phyloP scores from a whole-genome alignment of 2,888 invertebrate genomes.

The Luperina testacea region DNA sequence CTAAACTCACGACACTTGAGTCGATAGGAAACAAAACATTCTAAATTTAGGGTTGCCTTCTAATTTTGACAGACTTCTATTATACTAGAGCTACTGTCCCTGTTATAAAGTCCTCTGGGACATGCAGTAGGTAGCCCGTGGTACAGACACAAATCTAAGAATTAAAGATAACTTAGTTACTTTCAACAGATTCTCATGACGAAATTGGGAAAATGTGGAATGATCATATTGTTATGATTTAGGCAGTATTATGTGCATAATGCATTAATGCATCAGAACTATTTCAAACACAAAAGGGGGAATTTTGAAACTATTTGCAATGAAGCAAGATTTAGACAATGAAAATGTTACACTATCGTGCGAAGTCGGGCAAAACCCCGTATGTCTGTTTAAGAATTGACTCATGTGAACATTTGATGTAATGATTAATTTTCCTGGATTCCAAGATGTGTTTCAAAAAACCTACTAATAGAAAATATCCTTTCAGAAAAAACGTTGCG shows the following conservation, averaged over 20 bases:
- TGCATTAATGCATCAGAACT: slow-evolving; percentile 1
- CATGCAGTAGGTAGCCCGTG: neutral
- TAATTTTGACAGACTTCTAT: neutral
- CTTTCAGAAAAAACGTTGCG: neutral
- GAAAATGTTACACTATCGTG: slow-evolving; percentile 8
- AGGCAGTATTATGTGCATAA: neutral
- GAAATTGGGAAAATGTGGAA: neutral
- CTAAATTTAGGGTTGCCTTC: neutral
- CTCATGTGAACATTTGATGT: slow-evolving; percentile 41
- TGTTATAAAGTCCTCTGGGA: neutral
- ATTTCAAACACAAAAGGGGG: neutral
- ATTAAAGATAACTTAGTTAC: neutral
- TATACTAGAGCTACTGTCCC: neutral
- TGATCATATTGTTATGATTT: neutral
- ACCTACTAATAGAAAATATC: neutral
- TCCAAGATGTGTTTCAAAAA: slow-evolving; percentile 10
- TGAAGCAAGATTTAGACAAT: slow-evolving; percentile 18
- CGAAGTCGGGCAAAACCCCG: slow-evolving; percentile 27
- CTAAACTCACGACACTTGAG: neutral
- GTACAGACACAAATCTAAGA: neutral
- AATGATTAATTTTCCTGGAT: slow-evolving; percentile 22
- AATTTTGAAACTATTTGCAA: slow-evolving; percentile 11
- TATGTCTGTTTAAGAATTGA: slow-evolving; percentile 11
- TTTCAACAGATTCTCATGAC: neutral
- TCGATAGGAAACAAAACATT: neutral